Percentiles rank a stretch among this genome's conserved stretches.
These are phyloP conservation scores for Archips crataeganus DNA, from an alignment of 2,888 invertebrate genomes.

Conservation along the genomic window DNA sequence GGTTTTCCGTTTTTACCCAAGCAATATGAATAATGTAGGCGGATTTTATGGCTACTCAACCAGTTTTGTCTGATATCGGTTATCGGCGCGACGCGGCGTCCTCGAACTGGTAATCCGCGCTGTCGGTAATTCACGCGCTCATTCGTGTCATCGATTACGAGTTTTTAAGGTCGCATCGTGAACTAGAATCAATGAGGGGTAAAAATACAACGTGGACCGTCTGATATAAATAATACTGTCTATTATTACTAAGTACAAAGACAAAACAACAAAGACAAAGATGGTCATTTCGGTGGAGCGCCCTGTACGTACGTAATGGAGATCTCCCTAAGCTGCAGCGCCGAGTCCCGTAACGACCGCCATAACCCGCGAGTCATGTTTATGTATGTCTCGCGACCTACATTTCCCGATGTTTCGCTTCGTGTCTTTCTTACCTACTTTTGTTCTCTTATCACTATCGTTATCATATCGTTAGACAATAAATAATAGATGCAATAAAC, in stretches of 20 bases:
- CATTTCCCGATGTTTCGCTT: slow-evolving; percentile 5
- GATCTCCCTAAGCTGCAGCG: slow-evolving; percentile 8
- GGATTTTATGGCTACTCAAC: slow-evolving; percentile 18
- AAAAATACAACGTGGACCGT: not conserved
- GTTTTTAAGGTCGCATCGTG: slow-evolving; percentile 21
- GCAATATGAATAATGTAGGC: slow-evolving; percentile 29
- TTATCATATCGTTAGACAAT: not conserved
- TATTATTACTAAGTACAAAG: not conserved
- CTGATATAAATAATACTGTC: not conserved
- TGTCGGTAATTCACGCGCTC: slow-evolving; percentile 32
- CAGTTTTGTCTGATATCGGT: slow-evolving; percentile 20
- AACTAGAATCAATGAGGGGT: slow-evolving; percentile 20
- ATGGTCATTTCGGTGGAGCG: not conserved
- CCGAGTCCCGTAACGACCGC: slow-evolving; percentile 18
- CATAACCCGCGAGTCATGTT: slow-evolving; percentile 23
- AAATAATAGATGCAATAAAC: no score
- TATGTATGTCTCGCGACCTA: slow-evolving; percentile 39
- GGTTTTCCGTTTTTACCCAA: slow-evolving; percentile 1
- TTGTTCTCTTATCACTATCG: not conserved
- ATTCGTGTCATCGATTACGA: slow-evolving; percentile 38
- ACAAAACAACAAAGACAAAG: no score
- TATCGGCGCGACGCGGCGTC: slow-evolving; percentile 21
- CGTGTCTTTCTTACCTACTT: not conserved
- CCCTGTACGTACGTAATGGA: not conserved
- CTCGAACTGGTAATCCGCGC: slow-evolving; percentile 23